Base-by-base conservation (phyloP, 2,797 vertebrate species). In the Vultur gryphus region DNA sequence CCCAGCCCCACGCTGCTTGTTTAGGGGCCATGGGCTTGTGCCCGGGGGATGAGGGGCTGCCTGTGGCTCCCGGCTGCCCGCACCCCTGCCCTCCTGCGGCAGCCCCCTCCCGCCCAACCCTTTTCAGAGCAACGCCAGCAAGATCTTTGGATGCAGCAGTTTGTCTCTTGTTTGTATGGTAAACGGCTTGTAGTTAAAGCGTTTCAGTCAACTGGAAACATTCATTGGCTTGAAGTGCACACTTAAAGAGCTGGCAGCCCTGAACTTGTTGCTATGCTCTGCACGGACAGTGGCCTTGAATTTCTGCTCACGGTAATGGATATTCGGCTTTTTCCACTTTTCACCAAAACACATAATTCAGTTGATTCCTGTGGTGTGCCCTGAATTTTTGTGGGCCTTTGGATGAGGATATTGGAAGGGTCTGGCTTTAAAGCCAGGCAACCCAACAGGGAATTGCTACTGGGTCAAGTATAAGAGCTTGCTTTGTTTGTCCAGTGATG, bases 201-300 rank as follows among this genome's bases (percentile, higher is more conserved):
- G 28, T 91, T 92, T 92, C 82, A 71, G 76, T 95, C 75, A 85
- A 18, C 82, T 93, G 91, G 89, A 96, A 96, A 94, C 62, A 64
- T 92, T 94, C n/a, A 5, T 3, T 95, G 89, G 84, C 94, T 93
- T 73, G 86, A 90, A 31, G 44, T 37, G 80, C 80, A 25, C 33
- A 3, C 71, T 88, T 93, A 23, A 35, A 78, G 83, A 81, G 69
- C 76, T 91, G 96, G 87, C 87, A 93, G 41, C 69, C 17, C 4
- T 65, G 41, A 87, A 67, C 35, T 81, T 87, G 94, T 96, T 95
- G 94, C 93, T 95, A 35, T 81, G 92, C 80, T 88, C 48, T 91
- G 85, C 21, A 15, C 87, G 89, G 58, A 24, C 87, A 71, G 55
- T 16, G 48, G 54, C 75, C 84, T 66, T 92, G 84, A 83, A 92